Evolutionary conservation across 2,888 invertebrate species (phyloP).

Genomic region (Drosophila pegasa): DNA sequence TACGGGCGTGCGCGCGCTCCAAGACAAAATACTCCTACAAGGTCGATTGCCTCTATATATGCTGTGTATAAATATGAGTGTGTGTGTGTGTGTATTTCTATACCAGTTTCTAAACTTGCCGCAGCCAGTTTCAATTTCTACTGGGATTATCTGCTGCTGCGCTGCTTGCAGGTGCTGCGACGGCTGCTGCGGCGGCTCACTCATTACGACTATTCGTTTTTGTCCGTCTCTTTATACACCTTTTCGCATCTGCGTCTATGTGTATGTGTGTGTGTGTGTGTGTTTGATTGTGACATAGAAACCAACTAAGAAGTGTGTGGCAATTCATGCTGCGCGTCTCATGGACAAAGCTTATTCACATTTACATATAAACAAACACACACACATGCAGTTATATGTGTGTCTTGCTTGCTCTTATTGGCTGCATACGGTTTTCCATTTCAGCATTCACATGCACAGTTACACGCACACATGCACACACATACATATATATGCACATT

Average conservation of each 20-base stretch:
- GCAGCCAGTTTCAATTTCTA: constrained; percentile 80
- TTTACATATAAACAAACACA: constrained; percentile 1
- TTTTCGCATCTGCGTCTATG: constrained; percentile 55
- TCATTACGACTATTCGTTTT: constrained; percentile 59
- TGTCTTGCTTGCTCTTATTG: constrained; percentile 34
- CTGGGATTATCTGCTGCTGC: constrained; percentile 74
- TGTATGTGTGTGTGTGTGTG: constrained; percentile 12
- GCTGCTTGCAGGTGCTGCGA: constrained; percentile 69
- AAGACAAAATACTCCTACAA: constrained; percentile 81
- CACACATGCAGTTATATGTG: background rate
- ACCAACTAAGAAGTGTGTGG: constrained; percentile 81
- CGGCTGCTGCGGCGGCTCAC: constrained; percentile 41
- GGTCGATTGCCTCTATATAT: constrained; percentile 73
- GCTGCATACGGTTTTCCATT: constrained; percentile 67
- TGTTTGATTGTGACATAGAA: constrained; percentile 77
- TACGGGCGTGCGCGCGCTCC: constrained; percentile 79
- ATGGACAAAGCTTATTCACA: constrained; percentile 50
- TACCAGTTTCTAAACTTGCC: constrained; percentile 81
- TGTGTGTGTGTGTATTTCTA: constrained; percentile 62
- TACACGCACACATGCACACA: constrained; percentile 7
- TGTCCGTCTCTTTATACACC: constrained; percentile 47
- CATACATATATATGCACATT: constrained; percentile 16
- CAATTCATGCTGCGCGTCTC: constrained; percentile 69
- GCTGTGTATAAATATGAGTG: constrained; percentile 20
- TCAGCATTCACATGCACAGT: constrained; percentile 33